Conservation (phyloP, 2,888 invertebrate species). For the Digitonthophagus gazella region DNA sequence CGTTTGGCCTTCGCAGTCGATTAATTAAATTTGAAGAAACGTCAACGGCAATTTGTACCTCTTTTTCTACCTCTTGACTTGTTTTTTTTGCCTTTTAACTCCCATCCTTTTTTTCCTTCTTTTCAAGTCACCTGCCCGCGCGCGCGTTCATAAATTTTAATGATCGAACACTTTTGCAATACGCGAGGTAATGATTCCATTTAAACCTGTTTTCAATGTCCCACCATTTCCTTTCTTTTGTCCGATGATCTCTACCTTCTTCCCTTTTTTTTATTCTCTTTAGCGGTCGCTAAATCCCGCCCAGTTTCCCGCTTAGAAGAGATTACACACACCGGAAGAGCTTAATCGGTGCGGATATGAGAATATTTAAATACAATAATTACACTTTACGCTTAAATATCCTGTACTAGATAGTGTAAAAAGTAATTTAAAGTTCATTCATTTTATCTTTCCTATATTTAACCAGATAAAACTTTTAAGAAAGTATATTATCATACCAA, state of each 20-base stretch:
- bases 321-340: neutral
- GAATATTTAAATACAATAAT: neutral
- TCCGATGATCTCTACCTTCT: neutral
- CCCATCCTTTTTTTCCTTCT: neutral
- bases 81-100: conserved; percentile 18
- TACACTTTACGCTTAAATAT: neutral
- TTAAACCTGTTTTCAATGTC: conserved; percentile 14
- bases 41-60: conserved; percentile 23
- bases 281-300: neutral
- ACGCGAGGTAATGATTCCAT: conserved; percentile 12
- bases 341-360: neutral
- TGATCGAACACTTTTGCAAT: conserved; percentile 9
- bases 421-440: no score
- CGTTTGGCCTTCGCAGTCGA: conserved; percentile 5
- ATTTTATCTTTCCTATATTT: neutral
- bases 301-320: neutral
- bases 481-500: neutral
- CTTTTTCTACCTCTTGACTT: conserved; percentile 12
- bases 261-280: neutral
- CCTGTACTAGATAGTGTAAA: no score
- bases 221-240: conserved; percentile 1
- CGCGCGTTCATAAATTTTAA: conserved; percentile 8
- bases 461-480: neutral
- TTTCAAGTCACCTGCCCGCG: conserved; percentile 8
- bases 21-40: conserved; percentile 24